These are phyloP conservation scores for Python bivittatus DNA, from an alignment of 2,113 vertebrate species.

Conservation along the genomic window DNA sequence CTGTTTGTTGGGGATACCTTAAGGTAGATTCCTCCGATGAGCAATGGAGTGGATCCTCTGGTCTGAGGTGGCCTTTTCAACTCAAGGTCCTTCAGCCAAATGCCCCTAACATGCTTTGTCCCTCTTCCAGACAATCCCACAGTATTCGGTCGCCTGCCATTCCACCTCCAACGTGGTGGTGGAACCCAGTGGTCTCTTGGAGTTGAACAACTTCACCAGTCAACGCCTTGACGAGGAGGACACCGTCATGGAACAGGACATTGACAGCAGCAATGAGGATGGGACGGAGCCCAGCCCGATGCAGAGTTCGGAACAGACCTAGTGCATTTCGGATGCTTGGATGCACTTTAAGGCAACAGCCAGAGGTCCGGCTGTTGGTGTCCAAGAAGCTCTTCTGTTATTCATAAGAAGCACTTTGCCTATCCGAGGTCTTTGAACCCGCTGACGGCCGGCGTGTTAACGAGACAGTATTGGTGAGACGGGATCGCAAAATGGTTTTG, in stretches of 20 bases:
- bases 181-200: conserved; percentile 96
- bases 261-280: conserved; percentile 94
- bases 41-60: too few relatives aligned
- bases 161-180: conserved; percentile 98
- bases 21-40: too few relatives aligned
- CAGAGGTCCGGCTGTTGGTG: conserved; percentile 43
- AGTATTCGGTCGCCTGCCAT: conserved; percentile 95
- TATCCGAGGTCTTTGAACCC: conserved; percentile 57
- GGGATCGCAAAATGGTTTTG: conserved; percentile 53
- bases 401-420: conserved; percentile 76
- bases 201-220: conserved; percentile 97
- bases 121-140: conserved; percentile 89
- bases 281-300: conserved; percentile 82
- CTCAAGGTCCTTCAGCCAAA: too few relatives aligned
- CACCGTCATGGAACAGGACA: conserved; percentile 86
- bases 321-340: conserved; percentile 64
- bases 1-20: too few relatives aligned
- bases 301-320: conserved; percentile 77
- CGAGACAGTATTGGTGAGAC: conserved; percentile 61
- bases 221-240: conserved; percentile 94
- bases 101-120: neutral
- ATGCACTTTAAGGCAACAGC: conserved; percentile 69
- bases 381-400: conserved; percentile 67
- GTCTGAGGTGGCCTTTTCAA: neutral
- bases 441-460: conserved; percentile 60